Percentiles rank a stretch among this genome's conserved stretches.
phyloP scores from a whole-genome alignment of 2,888 invertebrate species.

The Stegophylla sp. region DNA sequence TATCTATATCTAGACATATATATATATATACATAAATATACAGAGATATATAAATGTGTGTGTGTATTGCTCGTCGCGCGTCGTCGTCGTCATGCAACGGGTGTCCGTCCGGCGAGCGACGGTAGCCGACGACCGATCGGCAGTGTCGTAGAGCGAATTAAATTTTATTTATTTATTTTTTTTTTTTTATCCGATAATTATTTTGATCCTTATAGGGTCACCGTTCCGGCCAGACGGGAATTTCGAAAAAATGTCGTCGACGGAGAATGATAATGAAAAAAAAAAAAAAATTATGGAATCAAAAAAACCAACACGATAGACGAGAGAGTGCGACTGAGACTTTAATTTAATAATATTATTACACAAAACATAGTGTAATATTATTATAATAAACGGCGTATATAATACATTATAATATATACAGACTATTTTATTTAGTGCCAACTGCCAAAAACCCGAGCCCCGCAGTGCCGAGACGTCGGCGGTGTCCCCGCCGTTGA shows the following conservation, averaged over 20 bases:
- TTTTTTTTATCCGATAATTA: neutral
- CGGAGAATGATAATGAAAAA: neutral
- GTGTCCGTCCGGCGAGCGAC: slow-evolving; percentile 22
- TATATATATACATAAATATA: no score
- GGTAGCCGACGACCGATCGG: neutral
- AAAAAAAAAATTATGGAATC: neutral
- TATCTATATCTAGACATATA: no score
- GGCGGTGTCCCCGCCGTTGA: no score
- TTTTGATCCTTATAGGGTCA: neutral
- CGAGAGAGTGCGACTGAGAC: neutral
- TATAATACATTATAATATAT: no score
- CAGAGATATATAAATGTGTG: no score
- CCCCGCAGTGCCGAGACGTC: no score
- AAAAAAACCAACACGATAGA: neutral
- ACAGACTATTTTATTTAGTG: no score
- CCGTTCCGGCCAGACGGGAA: neutral
- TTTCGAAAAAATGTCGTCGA: neutral
- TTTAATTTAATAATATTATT: no score
- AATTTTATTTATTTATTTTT: neutral
- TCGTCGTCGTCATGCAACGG: neutral
- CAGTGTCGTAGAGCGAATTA: neutral
- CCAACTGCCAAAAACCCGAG: no score
- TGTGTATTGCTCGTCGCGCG: slow-evolving; percentile 28
- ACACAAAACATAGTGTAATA: no score
- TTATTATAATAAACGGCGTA: no score